phyloP scores from a whole-genome alignment of 2,888 invertebrate species.

The Ennomos fuscantarius region DNA sequence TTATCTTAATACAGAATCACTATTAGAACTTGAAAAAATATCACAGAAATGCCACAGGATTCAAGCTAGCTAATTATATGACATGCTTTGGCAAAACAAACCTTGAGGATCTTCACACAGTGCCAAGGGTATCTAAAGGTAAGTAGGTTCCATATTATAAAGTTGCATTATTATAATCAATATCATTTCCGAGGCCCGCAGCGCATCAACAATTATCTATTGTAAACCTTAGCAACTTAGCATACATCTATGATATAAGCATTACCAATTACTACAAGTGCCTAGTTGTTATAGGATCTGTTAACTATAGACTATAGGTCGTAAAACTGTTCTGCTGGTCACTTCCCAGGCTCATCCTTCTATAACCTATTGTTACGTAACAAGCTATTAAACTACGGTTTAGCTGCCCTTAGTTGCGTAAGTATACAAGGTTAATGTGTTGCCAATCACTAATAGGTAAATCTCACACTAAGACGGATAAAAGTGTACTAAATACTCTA shows the following conservation, averaged over 20 bases:
- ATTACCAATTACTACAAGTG: constrained; percentile 6
- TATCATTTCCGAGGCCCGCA: constrained; percentile 57
- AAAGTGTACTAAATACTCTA: too few species aligned
- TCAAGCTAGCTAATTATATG: constrained; percentile 34
- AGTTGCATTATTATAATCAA: constrained; percentile 55
- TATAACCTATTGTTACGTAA: constrained; percentile 1
- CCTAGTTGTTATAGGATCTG: constrained; percentile 5
- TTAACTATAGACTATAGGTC: constrained; percentile 11
- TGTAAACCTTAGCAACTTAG: constrained; percentile 8
- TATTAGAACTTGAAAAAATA: too few species aligned
- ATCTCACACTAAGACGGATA: too few species aligned
- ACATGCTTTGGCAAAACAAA: constrained; percentile 52
- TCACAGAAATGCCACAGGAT: background rate
- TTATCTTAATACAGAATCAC: too few species aligned
- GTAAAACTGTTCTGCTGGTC: constrained; percentile 2
- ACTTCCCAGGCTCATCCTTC: constrained; percentile 9
- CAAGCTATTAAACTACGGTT: constrained; percentile 2
- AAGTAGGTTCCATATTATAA: constrained; percentile 29
- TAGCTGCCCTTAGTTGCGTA: too few species aligned
- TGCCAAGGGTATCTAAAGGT: constrained; percentile 51
- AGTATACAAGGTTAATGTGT: too few species aligned
- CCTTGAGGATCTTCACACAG: constrained; percentile 50
- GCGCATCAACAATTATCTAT: constrained; percentile 27
- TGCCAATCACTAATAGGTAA: too few species aligned
- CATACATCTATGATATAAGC: background rate